phyloP scores from a whole-genome alignment of 2,797 vertebrate genomes.

The Chiroxiphia lanceolata region DNA sequence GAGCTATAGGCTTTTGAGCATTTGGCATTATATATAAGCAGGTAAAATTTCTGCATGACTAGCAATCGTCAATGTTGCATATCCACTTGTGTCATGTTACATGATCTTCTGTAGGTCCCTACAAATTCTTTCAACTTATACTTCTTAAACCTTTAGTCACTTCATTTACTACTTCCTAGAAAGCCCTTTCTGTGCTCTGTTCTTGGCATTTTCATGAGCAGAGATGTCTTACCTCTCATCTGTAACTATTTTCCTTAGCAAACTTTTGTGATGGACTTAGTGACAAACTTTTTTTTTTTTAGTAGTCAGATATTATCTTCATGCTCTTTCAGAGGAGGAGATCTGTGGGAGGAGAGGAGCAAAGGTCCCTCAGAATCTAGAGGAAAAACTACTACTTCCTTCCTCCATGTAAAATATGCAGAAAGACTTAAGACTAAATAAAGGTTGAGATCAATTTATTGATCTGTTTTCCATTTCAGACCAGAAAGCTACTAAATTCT shows the following conservation, averaged over 20 bases:
- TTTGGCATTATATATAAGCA: neutral
- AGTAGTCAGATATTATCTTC: neutral
- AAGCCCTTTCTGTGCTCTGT: neutral
- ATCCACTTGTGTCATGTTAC: neutral
- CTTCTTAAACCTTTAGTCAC: neutral
- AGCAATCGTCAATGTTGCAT: neutral
- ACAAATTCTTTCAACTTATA: neutral
- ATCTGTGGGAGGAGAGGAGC: neutral
- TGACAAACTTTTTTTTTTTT: neutral
- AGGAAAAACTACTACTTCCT: neutral
- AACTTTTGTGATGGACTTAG: neutral
- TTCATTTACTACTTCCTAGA: neutral
- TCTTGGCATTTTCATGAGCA: neutral
- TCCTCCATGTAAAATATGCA: neutral
- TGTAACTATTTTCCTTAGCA: neutral
- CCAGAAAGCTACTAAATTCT: neutral
- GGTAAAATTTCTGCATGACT: neutral
- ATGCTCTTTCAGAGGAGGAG: neutral
- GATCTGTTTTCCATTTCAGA: neutral
- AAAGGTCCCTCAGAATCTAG: neutral
- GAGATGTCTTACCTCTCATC: neutral
- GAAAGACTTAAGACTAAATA: neutral
- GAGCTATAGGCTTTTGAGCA: neutral
- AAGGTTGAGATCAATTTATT: neutral
- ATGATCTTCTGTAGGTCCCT: neutral